Evolutionary conservation across 1,140 invertebrate species (phyloP), one percentile per base, ranked within the genome.

Genomic region (Bombus picipes): DNA sequence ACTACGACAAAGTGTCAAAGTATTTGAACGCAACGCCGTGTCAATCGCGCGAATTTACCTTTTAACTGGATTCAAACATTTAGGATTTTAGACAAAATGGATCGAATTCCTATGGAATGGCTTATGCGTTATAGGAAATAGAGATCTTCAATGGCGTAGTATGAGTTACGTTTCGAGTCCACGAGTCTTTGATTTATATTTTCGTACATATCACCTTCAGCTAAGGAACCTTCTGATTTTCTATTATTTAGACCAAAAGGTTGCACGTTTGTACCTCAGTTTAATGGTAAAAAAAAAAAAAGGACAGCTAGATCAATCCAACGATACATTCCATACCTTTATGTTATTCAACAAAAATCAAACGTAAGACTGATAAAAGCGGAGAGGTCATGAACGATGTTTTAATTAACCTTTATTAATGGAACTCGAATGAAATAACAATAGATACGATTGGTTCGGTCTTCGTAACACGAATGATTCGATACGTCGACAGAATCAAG

Each of bases 291-390:
- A 41, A 6, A 34, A 9, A 22, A 41, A 6, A 34, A n/a, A 18
- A 41, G 71, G 71, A 18, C 18, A 18, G 39, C 28, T 18, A 32
- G 41, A 43, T 28, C 34, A 25, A 62, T 39, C 25, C 47, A 34
- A 39, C 10, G 53, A 59, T 53, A 76, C 53, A 62, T 76, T 59
- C 47, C 53, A 15, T 10, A 28, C 2, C 6, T 77, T 77, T 77
- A 18, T 59, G 32, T 77, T 39, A 39, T n/a, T 18, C 37, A 28
- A 62, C 6, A 18, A 71, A 62, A 47, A 37, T 62, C 53, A 15
- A 68, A 37, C 57, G 57, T 47, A 85, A 85, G 84, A 86, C 84
- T 71, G 73, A 82, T 22, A 22, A 18, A 65, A 32, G 34, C 18
- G 43, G 22, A 1, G 22, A 34, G 25, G 41, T 37, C 1, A 6